phyloP scores from a whole-genome alignment of 2,888 invertebrate genomes.

The Cremastinae sp. region DNA sequence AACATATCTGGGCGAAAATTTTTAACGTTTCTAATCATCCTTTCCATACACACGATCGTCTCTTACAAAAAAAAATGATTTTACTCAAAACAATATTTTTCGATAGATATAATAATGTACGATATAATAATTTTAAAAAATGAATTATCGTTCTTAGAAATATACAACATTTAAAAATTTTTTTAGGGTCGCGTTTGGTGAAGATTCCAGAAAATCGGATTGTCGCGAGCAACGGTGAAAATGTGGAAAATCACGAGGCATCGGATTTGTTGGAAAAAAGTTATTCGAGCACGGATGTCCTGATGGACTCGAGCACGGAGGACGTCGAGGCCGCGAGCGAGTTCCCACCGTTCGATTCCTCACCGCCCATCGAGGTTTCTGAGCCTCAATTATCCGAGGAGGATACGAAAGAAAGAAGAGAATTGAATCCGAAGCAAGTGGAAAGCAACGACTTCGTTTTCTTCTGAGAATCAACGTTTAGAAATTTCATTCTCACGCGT shows the following conservation, averaged over 20 bases:
- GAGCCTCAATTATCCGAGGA: constrained; percentile 11
- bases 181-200: constrained; percentile 45
- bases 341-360: constrained; percentile 1
- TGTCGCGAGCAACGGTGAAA: constrained; percentile 13
- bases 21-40: too few relatives aligned
- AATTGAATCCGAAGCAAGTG: constrained; percentile 27
- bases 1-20: too few relatives aligned
- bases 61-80: too few relatives aligned
- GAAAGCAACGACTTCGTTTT: constrained; percentile 33
- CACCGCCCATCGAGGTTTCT: constrained; percentile 22
- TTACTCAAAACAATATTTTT: too few relatives aligned
- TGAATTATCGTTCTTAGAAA: neutral
- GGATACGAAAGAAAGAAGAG: constrained; percentile 12
- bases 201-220: constrained; percentile 6
- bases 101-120: too few relatives aligned
- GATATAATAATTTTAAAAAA: neutral
- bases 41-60: too few relatives aligned
- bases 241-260: constrained; percentile 7
- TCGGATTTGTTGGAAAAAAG: constrained; percentile 10
- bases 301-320: constrained; percentile 13
- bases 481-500: constrained; percentile 70
- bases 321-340: constrained; percentile 10
- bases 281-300: constrained; percentile 18
- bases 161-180: neutral
- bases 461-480: constrained; percentile 62